Percentiles rank a stretch among this genome's conserved stretches.
These are phyloP conservation scores for Capitulum mitella DNA, from an alignment of 2,888 invertebrate genomes.

Conservation along the genomic window DNA sequence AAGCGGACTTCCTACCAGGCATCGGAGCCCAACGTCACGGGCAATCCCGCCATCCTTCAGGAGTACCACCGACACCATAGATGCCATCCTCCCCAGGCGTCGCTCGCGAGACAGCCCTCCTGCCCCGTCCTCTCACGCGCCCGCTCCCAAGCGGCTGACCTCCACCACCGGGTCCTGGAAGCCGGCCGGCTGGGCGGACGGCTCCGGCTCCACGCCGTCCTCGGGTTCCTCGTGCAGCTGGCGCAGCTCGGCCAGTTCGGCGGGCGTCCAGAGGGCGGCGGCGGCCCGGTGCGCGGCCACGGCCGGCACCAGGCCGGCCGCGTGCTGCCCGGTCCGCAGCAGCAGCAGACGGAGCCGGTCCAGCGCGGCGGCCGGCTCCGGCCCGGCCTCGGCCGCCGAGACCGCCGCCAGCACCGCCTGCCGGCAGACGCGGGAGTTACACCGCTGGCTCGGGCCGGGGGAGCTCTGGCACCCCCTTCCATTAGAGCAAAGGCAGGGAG, in stretches of 20 bases:
- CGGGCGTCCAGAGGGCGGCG: not conserved
- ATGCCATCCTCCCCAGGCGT: too few relatives aligned
- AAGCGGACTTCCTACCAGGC: too few relatives aligned
- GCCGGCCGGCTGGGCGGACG: not conserved
- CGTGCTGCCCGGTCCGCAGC: constrained; percentile 11
- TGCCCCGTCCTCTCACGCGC: too few relatives aligned
- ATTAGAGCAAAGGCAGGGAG: too few relatives aligned
- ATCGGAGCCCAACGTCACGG: too few relatives aligned
- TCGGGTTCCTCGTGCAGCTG: constrained; percentile 19
- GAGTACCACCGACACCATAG: too few relatives aligned
- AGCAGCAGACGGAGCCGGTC: not conserved
- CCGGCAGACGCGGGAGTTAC: not conserved
- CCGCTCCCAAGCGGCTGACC: not conserved
- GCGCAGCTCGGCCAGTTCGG: not conserved
- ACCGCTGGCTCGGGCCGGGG: too few relatives aligned
- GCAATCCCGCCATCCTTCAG: too few relatives aligned
- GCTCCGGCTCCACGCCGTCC: not conserved
- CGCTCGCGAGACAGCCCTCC: too few relatives aligned
- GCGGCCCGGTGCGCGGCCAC: not conserved
- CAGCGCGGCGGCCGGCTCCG: not conserved
- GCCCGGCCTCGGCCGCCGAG: not conserved
- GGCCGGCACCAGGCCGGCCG: constrained; percentile 11
- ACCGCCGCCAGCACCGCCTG: constrained; percentile 24
- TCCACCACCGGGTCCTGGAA: not conserved
- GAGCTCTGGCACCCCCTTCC: too few relatives aligned